Base-by-base conservation (phyloP, 1,140 invertebrate species). In the Aphidius gifuensis region DNA sequence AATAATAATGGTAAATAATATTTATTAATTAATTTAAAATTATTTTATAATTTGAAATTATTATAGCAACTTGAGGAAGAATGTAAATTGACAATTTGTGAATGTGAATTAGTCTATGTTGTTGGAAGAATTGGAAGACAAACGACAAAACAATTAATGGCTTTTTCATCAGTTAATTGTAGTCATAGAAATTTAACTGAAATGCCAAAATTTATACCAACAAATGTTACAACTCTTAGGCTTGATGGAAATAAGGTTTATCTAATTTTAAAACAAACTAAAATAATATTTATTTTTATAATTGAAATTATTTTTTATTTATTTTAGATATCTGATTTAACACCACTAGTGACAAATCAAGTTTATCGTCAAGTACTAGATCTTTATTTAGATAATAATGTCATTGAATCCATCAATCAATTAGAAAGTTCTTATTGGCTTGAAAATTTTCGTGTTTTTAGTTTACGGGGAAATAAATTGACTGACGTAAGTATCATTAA, bases 361-460 rank as follows among this genome's bases (percentile, higher is more conserved):
- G 74, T 81, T 49, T 92, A 92, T 68, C 80, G 80, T 45, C 79
- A 82, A 60, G 82, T 93, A 0, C 74, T 85, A 42, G 90, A 92
- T 70, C 72, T 94, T 4, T 91, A 90, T 72, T 71, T 93, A 58
- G 90, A 92, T 69, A 83, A 90, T 68, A 94, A 94, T 75, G 77
- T 75, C 21, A 84, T 94, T 16, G 80, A 84, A 7, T 86, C 85
- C 11, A 86, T 93, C 2, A 85, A 86, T 65, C 80, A 85, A 58
- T 74, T 93, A 51, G 91, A 93, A 74, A 88, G 88, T 5, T 85
- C 89, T 0, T 84, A 88, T 66, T 94, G 90, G 90, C 82, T 94
- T 53, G 81, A 85, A 21, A 83, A 85, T 54, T 92, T 93, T 71
- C 82, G 90, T 57, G 82, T 92, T 3, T 77, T 93, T 1, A 91